Percentiles rank a stretch among this genome's conserved stretches.
Evolutionary conservation across 2,888 invertebrate genomes (phyloP).

Genomic region (Hydroisotoma schaefferi): DNA sequence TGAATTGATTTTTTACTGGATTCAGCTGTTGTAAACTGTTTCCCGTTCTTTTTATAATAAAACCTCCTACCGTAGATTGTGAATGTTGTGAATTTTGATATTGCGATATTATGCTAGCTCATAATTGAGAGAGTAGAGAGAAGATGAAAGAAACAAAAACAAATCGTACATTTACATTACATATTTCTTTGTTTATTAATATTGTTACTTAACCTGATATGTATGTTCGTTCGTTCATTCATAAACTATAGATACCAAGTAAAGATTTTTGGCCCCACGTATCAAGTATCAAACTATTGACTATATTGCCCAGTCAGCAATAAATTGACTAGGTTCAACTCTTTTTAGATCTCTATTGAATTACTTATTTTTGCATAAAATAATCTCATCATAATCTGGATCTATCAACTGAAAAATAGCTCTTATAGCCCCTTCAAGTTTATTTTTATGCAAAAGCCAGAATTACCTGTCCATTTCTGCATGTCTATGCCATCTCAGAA

Average conservation of each 20-base stretch:
- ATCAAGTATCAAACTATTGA: neutral
- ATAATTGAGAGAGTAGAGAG: constrained; percentile 4
- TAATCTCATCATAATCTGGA: too few species aligned
- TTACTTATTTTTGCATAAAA: too few species aligned
- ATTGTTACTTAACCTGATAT: constrained; percentile 8
- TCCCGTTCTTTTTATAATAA: constrained; percentile 18
- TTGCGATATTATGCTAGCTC: constrained; percentile 9
- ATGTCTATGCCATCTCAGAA: too few species aligned
- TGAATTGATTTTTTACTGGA: constrained; percentile 18
- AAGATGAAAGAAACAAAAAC: constrained; percentile 1
- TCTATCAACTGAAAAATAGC: too few species aligned
- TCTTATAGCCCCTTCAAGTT: too few species aligned
- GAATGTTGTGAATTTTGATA: constrained; percentile 17
- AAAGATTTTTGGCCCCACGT: neutral
- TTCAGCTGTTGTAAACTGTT: constrained; percentile 10
- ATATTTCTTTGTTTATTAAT: constrained; percentile 4
- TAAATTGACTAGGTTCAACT: constrained; percentile 18
- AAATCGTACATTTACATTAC: too few species aligned
- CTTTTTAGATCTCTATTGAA: too few species aligned
- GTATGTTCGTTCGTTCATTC: constrained; percentile 9
- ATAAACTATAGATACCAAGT: neutral
- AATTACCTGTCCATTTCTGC: too few species aligned
- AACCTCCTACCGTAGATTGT: constrained; percentile 10
- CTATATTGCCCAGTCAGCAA: constrained; percentile 15
- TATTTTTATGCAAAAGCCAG: too few species aligned